A percentile compares a stretch with the other conserved stretches of the same genome.
Conservation (phyloP, 2,888 invertebrate species). For the Allophyes oxyacanthae region DNA sequence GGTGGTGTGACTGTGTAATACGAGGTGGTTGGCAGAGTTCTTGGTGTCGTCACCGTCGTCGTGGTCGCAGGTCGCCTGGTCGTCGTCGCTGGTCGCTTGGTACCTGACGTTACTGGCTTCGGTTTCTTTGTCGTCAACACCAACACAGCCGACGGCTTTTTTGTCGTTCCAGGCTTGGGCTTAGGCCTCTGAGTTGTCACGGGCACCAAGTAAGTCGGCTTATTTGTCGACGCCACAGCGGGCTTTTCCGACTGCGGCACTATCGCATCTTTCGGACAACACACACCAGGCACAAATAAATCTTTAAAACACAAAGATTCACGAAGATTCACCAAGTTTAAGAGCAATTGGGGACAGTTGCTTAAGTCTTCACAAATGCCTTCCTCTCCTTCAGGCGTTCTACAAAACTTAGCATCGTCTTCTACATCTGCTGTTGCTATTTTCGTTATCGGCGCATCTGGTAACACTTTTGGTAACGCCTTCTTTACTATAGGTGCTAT, state of each 20-base stretch:
- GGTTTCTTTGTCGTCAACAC: slow-evolving; percentile 73
- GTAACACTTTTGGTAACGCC: slow-evolving; percentile 80
- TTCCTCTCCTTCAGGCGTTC: slow-evolving; percentile 93
- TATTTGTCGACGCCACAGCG: slow-evolving; percentile 74
- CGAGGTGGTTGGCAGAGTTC: slow-evolving; percentile 77
- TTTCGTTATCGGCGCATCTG: slow-evolving; percentile 82
- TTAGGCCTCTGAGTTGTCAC: slow-evolving; percentile 79
- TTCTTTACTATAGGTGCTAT: slow-evolving; percentile 92
- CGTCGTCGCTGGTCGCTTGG: slow-evolving; percentile 68
- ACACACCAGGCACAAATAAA: slow-evolving; percentile 97
- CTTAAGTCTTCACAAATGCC: slow-evolving; percentile 96
- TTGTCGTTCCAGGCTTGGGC: slow-evolving; percentile 57
- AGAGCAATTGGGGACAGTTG: slow-evolving; percentile 95
- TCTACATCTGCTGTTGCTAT: slow-evolving; percentile 80
- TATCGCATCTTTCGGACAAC: slow-evolving; percentile 92
- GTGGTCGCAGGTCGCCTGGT: slow-evolving; percentile 69
- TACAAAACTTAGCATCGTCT: slow-evolving; percentile 91
- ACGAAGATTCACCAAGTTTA: slow-evolving; percentile 94
- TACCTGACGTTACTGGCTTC: slow-evolving; percentile 65
- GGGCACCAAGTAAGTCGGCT: slow-evolving; percentile 81
- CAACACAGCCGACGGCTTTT: slow-evolving; percentile 72
- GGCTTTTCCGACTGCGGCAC: slow-evolving; percentile 77
- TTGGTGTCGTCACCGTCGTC: slow-evolving; percentile 65
- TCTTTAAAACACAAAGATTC: slow-evolving; percentile 97
- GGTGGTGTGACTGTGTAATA: slow-evolving; percentile 83